Conservation (phyloP, 2,888 invertebrate genomes). For the Drosophila testacea region DNA sequence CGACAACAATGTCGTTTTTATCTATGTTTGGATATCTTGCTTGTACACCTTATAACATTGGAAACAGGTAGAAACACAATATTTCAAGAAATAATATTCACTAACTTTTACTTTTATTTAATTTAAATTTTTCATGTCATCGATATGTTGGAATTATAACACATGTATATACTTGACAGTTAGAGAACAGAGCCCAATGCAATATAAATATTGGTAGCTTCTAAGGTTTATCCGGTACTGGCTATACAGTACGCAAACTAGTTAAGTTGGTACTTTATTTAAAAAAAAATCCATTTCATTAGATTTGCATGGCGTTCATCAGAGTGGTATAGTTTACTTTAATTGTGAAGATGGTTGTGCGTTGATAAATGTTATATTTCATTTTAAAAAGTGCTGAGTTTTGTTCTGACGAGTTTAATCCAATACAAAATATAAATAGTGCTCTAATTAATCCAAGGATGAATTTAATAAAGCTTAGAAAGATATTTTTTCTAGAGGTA, state of each 20-base stretch:
- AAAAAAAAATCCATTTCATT: background rate
- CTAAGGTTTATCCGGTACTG: slow-evolving; percentile 15
- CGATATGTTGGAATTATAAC: slow-evolving; percentile 42
- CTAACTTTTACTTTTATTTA: too few relatives aligned
- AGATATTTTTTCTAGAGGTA: too few relatives aligned
- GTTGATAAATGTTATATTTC: background rate
- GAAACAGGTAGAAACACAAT: too few relatives aligned
- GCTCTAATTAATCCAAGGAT: too few relatives aligned
- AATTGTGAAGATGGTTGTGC: slow-evolving; percentile 12
- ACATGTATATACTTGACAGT: background rate
- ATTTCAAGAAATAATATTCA: too few relatives aligned
- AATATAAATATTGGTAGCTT: slow-evolving; percentile 12
- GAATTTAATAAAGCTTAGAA: too few relatives aligned
- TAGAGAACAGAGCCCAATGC: slow-evolving; percentile 23
- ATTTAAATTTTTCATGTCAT: too few relatives aligned
- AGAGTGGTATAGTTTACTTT: slow-evolving; percentile 26
- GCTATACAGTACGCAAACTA: background rate
- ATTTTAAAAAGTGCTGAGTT: too few relatives aligned
- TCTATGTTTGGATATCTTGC: background rate
- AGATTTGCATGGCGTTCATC: slow-evolving; percentile 45
- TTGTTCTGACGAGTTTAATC: too few relatives aligned
- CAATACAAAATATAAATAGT: too few relatives aligned
- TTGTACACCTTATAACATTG: too few relatives aligned
- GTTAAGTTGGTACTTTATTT: background rate
- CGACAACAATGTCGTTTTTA: background rate